phyloP scores from a whole-genome alignment of 2,113 vertebrate species.

The Xiphophorus hellerii region DNA sequence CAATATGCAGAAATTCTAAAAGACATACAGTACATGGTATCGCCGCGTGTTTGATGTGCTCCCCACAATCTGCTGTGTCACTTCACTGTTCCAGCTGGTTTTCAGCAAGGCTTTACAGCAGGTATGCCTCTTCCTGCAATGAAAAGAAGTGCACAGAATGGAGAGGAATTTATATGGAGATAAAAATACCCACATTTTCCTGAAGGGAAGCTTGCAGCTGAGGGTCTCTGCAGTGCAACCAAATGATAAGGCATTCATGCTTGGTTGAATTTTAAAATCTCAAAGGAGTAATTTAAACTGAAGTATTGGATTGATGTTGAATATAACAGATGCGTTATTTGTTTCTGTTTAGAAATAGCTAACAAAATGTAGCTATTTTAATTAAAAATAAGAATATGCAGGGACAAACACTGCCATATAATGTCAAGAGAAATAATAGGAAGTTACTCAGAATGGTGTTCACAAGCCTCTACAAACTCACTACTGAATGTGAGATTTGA shows the following conservation, averaged over 20 bases:
- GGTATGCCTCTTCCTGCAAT: background rate
- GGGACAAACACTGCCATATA: background rate
- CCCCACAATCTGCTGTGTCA: background rate
- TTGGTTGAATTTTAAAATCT: slow-evolving; percentile 14
- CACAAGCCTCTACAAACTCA: background rate
- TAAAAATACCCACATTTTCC: slow-evolving; percentile 20
- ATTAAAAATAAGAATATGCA: background rate
- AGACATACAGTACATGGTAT: background rate
- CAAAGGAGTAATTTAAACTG: background rate
- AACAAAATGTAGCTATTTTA: background rate
- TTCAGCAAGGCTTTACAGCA: slow-evolving; percentile 7
- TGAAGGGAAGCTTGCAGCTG: slow-evolving; percentile 28
- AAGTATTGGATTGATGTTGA: background rate
- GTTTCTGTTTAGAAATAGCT: no score
- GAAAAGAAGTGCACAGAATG: slow-evolving; percentile 1
- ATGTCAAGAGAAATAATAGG: background rate
- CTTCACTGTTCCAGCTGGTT: background rate
- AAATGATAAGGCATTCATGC: slow-evolving; percentile 23
- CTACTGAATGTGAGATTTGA: no score
- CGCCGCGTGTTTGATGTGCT: background rate
- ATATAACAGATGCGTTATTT: background rate
- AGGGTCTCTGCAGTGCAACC: slow-evolving; percentile 18
- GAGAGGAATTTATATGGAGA: slow-evolving; percentile 24
- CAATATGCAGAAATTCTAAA: background rate
- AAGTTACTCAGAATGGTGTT: background rate